Conservation (phyloP, 2,113 vertebrate species). For the Hipposideros armiger region DNA sequence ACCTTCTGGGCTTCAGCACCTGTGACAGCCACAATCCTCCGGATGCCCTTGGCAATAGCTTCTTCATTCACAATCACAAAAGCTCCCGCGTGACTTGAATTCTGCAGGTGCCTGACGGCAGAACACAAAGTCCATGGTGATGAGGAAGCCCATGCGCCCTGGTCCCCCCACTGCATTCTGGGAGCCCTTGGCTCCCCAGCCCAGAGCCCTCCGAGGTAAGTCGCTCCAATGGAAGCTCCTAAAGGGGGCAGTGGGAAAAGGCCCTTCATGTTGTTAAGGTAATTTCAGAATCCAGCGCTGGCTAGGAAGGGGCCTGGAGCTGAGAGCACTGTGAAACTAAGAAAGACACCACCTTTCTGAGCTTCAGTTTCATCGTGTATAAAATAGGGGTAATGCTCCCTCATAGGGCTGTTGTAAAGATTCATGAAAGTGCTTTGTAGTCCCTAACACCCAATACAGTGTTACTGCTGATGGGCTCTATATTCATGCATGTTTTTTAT, state of each 20-base stretch:
- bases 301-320: not conserved
- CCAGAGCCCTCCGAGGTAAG: not conserved
- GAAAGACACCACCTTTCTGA: not conserved
- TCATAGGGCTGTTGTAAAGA: not conserved
- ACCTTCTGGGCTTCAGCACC: conserved; percentile 97
- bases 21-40: conserved; percentile 97
- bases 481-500: not conserved
- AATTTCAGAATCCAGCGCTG: not conserved
- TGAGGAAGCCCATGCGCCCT: not conserved
- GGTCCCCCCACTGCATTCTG: not conserved
- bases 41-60: conserved; percentile 98
- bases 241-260: not conserved
- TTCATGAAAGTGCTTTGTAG: not conserved
- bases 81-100: conserved; percentile 92
- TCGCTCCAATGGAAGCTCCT: not conserved
- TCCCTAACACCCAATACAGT: not conserved
- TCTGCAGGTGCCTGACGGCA: conserved; percentile 93
- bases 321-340: not conserved
- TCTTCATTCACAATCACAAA: conserved; percentile 98
- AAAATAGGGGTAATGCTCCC: not conserved
- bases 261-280: not conserved
- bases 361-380: not conserved
- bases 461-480: not conserved
- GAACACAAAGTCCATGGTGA: not conserved
- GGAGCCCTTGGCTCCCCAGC: not conserved